Evolutionary conservation across 2,113 vertebrate genomes (phyloP), one percentile per base, ranked within the genome.

Genomic region (Pleuronectes platessa): DNA sequence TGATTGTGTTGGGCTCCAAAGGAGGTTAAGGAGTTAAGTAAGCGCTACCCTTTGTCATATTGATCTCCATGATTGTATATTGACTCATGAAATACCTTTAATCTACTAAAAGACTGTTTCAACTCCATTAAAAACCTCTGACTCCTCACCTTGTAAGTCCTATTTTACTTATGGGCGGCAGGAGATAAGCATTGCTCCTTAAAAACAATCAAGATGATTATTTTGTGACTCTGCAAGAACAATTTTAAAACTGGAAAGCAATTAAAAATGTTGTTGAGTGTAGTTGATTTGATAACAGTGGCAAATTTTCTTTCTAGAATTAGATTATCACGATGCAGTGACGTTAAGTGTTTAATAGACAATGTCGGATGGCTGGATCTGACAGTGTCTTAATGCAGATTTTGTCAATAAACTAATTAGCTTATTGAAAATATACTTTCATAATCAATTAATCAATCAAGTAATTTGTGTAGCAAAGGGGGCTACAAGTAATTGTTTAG

Each of bases 31-130:
- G 59, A 65, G 76, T 82, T 49, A 18, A 76, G 35, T 70, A 83
- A 62, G 66, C 64, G 31, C 1, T 31, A 31, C 31, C 31, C 31
- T 31, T 31, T 31, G 31, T 31, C 31, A 26, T 84, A 84, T 82
- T 89, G 73, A 87, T 86, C 68, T 37, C 37, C 26, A 40, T 87
- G 74, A 84, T 86, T 65, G 58, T 58, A 7, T 82, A 90, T 87
- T 4, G 75, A 86, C 61, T 62, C 40, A 14, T 61, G 54, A 62
- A 80, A 70, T 59, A 79, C 54, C 67, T 88, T 65, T 69, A 82
- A 86, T 83, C 54, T 84, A 42, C 58, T 78, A 0, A 65, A 73
- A 58, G 24, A 71, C 24, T 65, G 13, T 79, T 74, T 69, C 31
- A 68, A 27, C 20, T 71, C 4, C 18, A 53, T 56, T 66, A 42